Percentiles rank a stretch among this genome's conserved stretches.
These are phyloP conservation scores for Astropecten irregularis DNA, from an alignment of 53 echinoderm and acorn worm species.

Conservation along the genomic window DNA sequence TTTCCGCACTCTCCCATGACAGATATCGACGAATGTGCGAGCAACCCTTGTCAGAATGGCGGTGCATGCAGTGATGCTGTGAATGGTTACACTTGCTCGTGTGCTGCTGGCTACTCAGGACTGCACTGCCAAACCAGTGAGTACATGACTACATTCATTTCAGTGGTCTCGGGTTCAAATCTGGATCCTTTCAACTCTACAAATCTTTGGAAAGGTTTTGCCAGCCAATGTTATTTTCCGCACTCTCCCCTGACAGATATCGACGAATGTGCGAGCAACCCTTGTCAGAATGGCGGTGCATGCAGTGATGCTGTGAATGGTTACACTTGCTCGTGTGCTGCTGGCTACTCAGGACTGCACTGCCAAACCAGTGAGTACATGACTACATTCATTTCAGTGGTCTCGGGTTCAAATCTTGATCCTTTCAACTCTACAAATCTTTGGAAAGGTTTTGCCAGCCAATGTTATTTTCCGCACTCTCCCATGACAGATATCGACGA, in stretches of 20 bases:
- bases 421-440: background rate
- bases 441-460: background rate
- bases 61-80: background rate
- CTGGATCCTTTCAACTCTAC: background rate
- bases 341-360: background rate
- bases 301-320: background rate
- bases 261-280: conserved; percentile 11
- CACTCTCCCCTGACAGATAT: background rate
- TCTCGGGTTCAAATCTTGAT: background rate
- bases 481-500: conserved; percentile 50
- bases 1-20: background rate
- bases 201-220: background rate
- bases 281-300: conserved; percentile 21
- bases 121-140: background rate
- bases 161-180: too few species aligned
- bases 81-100: background rate
- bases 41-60: background rate
- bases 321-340: background rate
- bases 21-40: background rate
- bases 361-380: background rate
- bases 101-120: background rate
- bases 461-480: background rate
- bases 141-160: too few species aligned
- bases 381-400: background rate
- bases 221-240: background rate